Base-by-base conservation (phyloP, 2,113 vertebrate species). In the Eublepharis macularius region DNA sequence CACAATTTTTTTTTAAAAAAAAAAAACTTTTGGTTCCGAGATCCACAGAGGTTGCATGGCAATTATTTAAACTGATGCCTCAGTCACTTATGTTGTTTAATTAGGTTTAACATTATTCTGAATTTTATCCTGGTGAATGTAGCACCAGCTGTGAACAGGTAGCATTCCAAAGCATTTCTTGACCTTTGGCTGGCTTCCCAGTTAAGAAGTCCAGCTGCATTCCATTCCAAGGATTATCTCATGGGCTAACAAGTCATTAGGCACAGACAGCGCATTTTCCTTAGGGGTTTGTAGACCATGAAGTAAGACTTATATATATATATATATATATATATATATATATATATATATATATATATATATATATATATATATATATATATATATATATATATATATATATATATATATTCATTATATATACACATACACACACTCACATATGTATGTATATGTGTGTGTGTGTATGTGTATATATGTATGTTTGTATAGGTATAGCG, bases 121-220 rank as follows among this genome's bases (percentile, higher is more conserved):
- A 51, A 45, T 75, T 41, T 68, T 2, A 24, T 43, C 36, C 41
- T 2, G 32, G 60, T n/a, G 32, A 34, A 32, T 54, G 16, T 4
- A 75, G 47, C 4, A 51, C 65, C 77, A 90, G 82, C 83, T 90
- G 85, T 6, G 75, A 34, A 65, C 84, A 90, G 87, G 86, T 87
- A 83, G 49, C 85, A 73, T 84, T 86, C 91, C 91, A 83, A 29
- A 47, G 81, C 1, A 82, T 88, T 87, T 47, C 54, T 43, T 88
- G 66, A 82, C 79, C 70, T 70, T 36, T 32, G 86, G 83, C 79
- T 41, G n/a, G 11, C 39, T 65, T 26, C 88, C 77, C 74, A 82
- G 26, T 41, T n/a, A 13, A 17, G 83, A 88, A 73, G 76, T 86
- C 86, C 91, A 87, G 90, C 85, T 76, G 85, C 90, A 86, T 88